A percentile compares a stretch with the other conserved stretches of the same genome.
Conservation (phyloP, 2,888 invertebrate species). For the Pseudeuparius sepicola region DNA sequence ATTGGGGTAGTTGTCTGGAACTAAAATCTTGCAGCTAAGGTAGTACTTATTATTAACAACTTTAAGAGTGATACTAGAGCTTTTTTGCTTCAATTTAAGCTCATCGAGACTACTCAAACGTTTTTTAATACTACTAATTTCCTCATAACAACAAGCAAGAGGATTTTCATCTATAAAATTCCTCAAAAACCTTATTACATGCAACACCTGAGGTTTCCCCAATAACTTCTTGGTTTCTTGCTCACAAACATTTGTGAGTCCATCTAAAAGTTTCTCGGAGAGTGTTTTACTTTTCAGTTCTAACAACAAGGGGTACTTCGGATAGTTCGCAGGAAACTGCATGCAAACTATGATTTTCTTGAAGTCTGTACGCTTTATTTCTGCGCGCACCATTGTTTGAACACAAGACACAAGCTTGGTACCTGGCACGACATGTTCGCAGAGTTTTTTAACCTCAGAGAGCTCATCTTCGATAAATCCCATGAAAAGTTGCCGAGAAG, state of each 20-base stretch:
- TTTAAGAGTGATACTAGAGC: constrained; percentile 48
- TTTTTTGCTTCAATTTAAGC: constrained; percentile 57
- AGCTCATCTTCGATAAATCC: constrained; percentile 58
- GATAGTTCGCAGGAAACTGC: constrained; percentile 57
- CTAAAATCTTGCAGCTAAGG: constrained; percentile 46
- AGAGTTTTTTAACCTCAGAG: constrained; percentile 51
- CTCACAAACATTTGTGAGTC: constrained; percentile 52
- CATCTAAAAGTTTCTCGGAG: constrained; percentile 50
- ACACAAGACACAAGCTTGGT: constrained; percentile 58
- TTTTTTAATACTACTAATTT: constrained; percentile 51
- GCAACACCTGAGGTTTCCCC: constrained; percentile 52
- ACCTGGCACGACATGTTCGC: constrained; percentile 50
- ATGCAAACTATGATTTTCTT: constrained; percentile 54
- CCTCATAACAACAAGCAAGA: constrained; percentile 60
- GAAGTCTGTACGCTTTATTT: constrained; percentile 53
- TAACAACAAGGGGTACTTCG: constrained; percentile 46
- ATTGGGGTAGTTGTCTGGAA: constrained; percentile 57
- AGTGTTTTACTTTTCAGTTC: constrained; percentile 63
- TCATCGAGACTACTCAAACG: constrained; percentile 43
- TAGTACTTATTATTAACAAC: constrained; percentile 50
- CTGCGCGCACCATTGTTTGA: constrained; percentile 52
- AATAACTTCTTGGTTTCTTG: constrained; percentile 47
- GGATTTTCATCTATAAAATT: constrained; percentile 60
- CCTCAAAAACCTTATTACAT: constrained; percentile 49
- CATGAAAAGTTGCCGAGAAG: constrained; percentile 38